These are phyloP conservation scores for Stictonetta naevosa DNA, from an alignment of 2,113 vertebrate genomes.

Conservation along the genomic window DNA sequence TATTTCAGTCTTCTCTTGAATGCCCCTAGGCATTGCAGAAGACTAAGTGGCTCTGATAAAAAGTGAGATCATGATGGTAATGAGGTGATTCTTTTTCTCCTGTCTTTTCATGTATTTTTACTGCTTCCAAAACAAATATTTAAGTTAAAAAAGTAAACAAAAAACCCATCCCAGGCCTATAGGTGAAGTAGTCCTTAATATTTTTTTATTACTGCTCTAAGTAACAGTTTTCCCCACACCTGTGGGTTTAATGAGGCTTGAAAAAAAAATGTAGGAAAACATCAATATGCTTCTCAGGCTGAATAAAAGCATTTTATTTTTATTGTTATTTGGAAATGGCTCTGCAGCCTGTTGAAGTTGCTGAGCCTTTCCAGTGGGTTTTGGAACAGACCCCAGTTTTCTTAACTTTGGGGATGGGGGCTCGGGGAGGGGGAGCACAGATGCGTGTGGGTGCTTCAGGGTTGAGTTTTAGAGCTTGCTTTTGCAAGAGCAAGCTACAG, in stretches of 20 bases:
- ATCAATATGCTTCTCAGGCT: not conserved
- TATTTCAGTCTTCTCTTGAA: not conserved
- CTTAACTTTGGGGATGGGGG: not conserved
- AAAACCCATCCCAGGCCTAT: not conserved
- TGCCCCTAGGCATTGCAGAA: slow-evolving; percentile 13
- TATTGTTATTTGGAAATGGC: not conserved
- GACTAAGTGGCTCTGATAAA: slow-evolving; percentile 33
- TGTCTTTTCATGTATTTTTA: slow-evolving; percentile 10
- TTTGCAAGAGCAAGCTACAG: not conserved
- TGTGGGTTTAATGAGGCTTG: slow-evolving; percentile 40
- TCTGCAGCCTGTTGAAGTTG: not conserved
- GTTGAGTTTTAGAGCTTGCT: not conserved
- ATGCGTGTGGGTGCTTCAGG: not conserved
- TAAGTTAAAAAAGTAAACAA: slow-evolving; percentile 45
- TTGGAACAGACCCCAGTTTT: not conserved
- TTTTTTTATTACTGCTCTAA: slow-evolving; percentile 38
- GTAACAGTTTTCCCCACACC: not conserved
- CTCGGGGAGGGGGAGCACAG: not conserved
- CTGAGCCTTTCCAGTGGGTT: not conserved
- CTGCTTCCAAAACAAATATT: slow-evolving; percentile 61
- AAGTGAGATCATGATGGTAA: slow-evolving; percentile 49
- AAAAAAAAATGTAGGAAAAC: not conserved
- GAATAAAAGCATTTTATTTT: not conserved
- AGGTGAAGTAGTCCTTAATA: slow-evolving; percentile 29
- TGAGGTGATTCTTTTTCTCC: slow-evolving; percentile 47